Conservation (phyloP, 2,888 invertebrate species). For the Stenichneumon culpator region DNA sequence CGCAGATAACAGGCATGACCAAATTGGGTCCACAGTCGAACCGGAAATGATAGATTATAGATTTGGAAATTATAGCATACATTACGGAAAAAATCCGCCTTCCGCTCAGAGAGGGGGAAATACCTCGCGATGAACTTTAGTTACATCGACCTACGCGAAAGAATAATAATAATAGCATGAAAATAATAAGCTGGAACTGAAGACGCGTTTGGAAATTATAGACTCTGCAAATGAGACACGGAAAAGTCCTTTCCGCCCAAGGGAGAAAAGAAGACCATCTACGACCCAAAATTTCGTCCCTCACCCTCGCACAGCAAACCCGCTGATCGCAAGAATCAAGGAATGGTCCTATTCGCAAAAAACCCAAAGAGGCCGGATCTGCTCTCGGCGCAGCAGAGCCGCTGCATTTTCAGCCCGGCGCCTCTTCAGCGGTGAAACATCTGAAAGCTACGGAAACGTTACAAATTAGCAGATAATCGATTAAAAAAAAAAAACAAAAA, state of each 20-base stretch:
- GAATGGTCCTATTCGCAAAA: not conserved
- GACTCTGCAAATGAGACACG: not conserved
- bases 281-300: not conserved
- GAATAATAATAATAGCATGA: not conserved
- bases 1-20: not conserved
- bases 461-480: no score
- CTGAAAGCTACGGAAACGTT: no score
- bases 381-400: not conserved
- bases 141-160: not conserved
- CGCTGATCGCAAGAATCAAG: not conserved
- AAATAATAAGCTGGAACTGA: not conserved
- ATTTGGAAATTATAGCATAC: not conserved
- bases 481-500: no score
- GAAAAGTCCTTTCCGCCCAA: constrained; percentile 21
- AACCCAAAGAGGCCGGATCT: constrained; percentile 19
- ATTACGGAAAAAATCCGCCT: not conserved
- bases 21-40: not conserved
- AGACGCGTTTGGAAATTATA: constrained; percentile 28
- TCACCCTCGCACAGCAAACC: not conserved
- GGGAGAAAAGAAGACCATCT: not conserved
- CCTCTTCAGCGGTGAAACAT: constrained; percentile 24
- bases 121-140: no score
- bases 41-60: constrained; percentile 19
- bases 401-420: not conserved
- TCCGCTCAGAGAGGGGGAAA: no score